These are phyloP conservation scores for Stenchaetothrips biformis DNA, from an alignment of 2,888 invertebrate genomes.

Conservation along the genomic window DNA sequence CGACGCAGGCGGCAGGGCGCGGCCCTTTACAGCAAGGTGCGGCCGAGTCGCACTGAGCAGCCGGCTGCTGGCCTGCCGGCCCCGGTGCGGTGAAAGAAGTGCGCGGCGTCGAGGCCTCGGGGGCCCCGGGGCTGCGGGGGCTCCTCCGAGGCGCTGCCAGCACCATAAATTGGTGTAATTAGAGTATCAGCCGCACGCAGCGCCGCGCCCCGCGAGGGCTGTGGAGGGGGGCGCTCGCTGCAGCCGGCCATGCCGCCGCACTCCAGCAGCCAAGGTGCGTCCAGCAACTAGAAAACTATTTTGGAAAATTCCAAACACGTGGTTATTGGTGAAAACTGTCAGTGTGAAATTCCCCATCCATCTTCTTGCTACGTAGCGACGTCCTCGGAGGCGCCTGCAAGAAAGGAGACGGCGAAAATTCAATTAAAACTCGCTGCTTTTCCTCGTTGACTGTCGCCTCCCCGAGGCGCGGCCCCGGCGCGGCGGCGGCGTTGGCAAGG, in stretches of 20 bases:
- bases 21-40: too few relatives aligned
- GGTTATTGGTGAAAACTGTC: too few relatives aligned
- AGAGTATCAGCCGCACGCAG: neutral
- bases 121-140: neutral
- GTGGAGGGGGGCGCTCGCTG: neutral
- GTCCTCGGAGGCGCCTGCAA: too few relatives aligned
- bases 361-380: too few relatives aligned
- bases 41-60: too few relatives aligned
- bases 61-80: too few relatives aligned
- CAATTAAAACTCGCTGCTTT: slow-evolving; percentile 22
- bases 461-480: neutral
- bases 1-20: neutral
- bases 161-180: slow-evolving; percentile 8
- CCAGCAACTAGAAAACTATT: neutral
- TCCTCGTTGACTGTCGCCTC: neutral
- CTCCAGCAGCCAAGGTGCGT: neutral
- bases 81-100: too few relatives aligned
- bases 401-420: neutral
- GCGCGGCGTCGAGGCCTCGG: too few relatives aligned
- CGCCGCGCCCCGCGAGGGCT: neutral
- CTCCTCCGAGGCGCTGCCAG: neutral
- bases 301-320: too few relatives aligned
- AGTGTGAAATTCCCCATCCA: too few relatives aligned
- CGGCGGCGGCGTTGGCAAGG: neutral
- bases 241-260: neutral